Conservation (phyloP, 2,113 vertebrate genomes). For the Osmerus eperlanus region DNA sequence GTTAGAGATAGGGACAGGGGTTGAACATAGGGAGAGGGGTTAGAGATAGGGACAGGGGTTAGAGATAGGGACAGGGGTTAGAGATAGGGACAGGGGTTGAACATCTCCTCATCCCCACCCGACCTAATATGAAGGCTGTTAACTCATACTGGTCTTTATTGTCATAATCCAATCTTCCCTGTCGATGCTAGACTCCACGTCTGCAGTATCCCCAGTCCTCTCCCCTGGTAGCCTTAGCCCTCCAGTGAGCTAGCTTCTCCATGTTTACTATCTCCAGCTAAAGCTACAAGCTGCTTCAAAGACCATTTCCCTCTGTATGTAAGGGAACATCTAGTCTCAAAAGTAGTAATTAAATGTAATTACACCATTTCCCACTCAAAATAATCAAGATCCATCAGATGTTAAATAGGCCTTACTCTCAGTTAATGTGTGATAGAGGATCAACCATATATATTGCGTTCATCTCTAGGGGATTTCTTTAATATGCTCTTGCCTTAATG, state of each 20-base stretch:
- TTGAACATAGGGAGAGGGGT: too few relatives aligned
- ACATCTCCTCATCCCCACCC: too few relatives aligned
- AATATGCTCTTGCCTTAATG: background rate
- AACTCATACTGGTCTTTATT: too few relatives aligned
- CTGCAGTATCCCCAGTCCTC: too few relatives aligned
- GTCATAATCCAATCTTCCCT: too few relatives aligned
- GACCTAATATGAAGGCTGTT: too few relatives aligned
- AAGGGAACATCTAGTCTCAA: background rate
- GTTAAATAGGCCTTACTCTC: background rate
- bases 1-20: too few relatives aligned
- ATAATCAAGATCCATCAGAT: slow-evolving; percentile 9
- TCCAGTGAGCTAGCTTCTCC: background rate
- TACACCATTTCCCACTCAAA: slow-evolving; percentile 10
- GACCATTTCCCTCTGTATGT: background rate
- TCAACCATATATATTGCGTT: background rate
- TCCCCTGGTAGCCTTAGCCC: too few relatives aligned
- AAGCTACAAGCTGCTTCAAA: background rate
- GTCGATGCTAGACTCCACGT: too few relatives aligned
- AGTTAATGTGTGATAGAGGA: background rate
- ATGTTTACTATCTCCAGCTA: background rate
- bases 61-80: slow-evolving; percentile 52
- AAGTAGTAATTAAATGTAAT: slow-evolving; percentile 16
- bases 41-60: too few relatives aligned
- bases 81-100: slow-evolving; percentile 22
- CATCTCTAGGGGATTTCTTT: slow-evolving; percentile 9